A percentile compares a stretch with the other conserved stretches of the same genome.
phyloP scores from a whole-genome alignment of 1,140 invertebrate genomes.

The Triops cancriformis region DNA sequence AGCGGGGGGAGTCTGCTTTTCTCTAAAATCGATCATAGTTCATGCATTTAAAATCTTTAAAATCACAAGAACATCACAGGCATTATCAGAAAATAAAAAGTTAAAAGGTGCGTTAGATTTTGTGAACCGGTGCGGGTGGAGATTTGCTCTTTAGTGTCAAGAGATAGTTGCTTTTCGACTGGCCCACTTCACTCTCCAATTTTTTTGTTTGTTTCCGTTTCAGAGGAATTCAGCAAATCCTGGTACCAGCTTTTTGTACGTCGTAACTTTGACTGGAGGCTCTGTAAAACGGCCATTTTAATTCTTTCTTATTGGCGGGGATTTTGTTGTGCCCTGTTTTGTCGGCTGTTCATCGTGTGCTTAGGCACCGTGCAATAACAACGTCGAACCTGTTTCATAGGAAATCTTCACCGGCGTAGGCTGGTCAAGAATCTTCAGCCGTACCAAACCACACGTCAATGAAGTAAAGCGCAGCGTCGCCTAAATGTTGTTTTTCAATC shows the following conservation, averaged over 20 bases:
- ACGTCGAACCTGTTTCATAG: background rate
- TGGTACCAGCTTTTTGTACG: background rate
- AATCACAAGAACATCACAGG: too few species aligned
- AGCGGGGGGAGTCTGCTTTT: too few species aligned
- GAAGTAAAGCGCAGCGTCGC: background rate
- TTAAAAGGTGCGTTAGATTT: background rate
- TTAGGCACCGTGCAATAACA: background rate
- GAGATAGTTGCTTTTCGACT: background rate
- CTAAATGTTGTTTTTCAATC: background rate
- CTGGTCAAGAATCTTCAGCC: too few species aligned
- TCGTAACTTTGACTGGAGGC: background rate
- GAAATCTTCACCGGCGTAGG: too few species aligned
- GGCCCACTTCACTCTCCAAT: background rate
- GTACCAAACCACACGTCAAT: background rate
- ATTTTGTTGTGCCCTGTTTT: background rate
- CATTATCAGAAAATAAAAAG: too few species aligned
- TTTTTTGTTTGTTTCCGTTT: background rate
- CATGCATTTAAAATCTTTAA: too few species aligned
- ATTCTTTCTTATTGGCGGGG: background rate
- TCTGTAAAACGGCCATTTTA: background rate
- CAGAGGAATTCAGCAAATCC: background rate
- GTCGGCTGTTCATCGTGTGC: background rate
- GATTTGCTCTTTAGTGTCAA: background rate
- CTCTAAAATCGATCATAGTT: too few species aligned
- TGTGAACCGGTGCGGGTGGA: background rate